Conservation (phyloP, 2,113 vertebrate species). For the Epinephelus cyanopodus region DNA sequence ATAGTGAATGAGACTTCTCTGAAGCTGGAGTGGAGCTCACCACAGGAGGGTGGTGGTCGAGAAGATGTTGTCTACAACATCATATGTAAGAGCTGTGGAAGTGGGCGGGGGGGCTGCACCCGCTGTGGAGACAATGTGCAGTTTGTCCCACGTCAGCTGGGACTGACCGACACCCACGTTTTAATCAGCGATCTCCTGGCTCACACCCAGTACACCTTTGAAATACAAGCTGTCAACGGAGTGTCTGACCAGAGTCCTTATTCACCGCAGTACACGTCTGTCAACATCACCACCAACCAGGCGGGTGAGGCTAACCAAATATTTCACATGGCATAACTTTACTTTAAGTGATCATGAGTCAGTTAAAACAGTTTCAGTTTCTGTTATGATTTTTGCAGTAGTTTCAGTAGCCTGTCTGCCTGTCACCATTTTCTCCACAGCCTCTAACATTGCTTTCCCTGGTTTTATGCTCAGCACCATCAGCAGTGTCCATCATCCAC, state of each 20-base stretch:
- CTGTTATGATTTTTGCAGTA: neutral
- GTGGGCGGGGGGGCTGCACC: constrained; percentile 88
- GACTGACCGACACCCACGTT: constrained; percentile 87
- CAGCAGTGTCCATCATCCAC: constrained; percentile 96
- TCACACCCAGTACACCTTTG: constrained; percentile 97
- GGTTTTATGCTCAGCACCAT: constrained; percentile 86
- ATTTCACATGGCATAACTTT: neutral
- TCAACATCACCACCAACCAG: constrained; percentile 99
- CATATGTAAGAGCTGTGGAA: constrained; percentile 96
- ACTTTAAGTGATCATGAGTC: neutral
- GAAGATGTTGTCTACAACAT: constrained; percentile 97
- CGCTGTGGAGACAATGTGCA: constrained; percentile 97
- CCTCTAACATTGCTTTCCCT: neutral
- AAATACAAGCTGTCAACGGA: constrained; percentile 95
- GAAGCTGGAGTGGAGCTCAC: constrained; percentile 91
- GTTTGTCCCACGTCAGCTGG: constrained; percentile 93
- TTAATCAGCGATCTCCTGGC: constrained; percentile 95
- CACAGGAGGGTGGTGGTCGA: constrained; percentile 89
- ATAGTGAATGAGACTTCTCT: constrained; percentile 96
- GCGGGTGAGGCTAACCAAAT: constrained; percentile 87
- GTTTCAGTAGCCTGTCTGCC: neutral
- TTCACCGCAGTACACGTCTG: constrained; percentile 90
- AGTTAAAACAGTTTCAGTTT: neutral
- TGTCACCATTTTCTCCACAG: neutral
- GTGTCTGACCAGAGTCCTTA: constrained; percentile 97